Base-by-base conservation (phyloP, 2,113 vertebrate genomes). In the Pitta sordida region DNA sequence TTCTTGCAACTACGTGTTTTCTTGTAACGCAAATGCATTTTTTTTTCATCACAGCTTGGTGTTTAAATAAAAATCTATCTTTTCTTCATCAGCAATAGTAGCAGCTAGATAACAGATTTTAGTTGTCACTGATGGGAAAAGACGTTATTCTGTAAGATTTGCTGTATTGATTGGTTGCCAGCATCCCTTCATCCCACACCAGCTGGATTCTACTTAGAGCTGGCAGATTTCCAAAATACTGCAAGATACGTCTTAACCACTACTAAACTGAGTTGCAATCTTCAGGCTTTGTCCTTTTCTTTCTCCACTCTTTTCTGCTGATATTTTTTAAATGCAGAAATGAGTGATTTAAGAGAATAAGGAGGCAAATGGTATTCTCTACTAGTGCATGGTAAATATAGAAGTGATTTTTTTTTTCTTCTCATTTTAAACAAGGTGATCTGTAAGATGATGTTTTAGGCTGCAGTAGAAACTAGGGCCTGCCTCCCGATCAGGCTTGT, bases 121-220 rank as follows among this genome's bases (percentile, higher is more conserved):
- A 94, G 81, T 96, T 97, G 97, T 96, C 97, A 96, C 17, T 94
- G 91, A 90, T 91, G 56, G 52, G 34, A 90, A 95, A 97, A 98
- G 93, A 97, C 5, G 4, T 98, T 91, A 96, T 97, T 95, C 79
- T 96, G 91, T 96, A 94, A 91, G 80, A 85, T 94, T 97, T 95
- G 88, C 94, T 71, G 39, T 91, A 90, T 85, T 97, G 96, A 96
- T 93, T 95, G 81, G 85, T 90, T 96, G 97, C 97, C 97, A 98
- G 95, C 78, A 95, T 93, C 69, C 93, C 83, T 96, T 97, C 93
- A 83, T 95, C 84, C 86, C 85, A 71, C 92, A 96, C 96, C 97
- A 97, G 97, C 96, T 97, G 98, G 96, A 97, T 96, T 90, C 91
- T 86, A 91, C 96, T 97, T 93, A 94, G 70, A 41, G 32, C 83